phyloP scores from a whole-genome alignment of 2,113 vertebrate genomes.

The Pterocles gutturalis region DNA sequence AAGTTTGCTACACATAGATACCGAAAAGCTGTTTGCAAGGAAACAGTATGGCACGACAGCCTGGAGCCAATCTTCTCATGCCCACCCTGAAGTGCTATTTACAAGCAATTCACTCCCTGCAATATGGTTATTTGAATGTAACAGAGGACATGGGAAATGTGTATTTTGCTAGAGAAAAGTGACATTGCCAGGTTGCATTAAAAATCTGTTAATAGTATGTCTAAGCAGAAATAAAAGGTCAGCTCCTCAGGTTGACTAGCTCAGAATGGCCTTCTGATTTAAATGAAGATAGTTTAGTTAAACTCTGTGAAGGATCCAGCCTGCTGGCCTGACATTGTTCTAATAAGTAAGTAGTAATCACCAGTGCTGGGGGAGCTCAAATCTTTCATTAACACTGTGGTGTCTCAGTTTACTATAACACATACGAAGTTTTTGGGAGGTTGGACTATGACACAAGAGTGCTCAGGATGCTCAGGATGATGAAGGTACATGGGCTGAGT shows the following conservation, averaged over 20 bases:
- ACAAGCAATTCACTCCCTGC: constrained; percentile 74
- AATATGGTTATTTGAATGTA: constrained; percentile 68
- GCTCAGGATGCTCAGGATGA: background rate
- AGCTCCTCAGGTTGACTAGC: background rate
- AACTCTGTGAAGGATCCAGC: background rate
- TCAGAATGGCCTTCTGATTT: background rate
- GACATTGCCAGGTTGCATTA: background rate
- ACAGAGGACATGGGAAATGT: constrained; percentile 37
- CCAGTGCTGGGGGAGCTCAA: background rate
- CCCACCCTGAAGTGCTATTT: constrained; percentile 68
- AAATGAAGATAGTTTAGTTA: background rate
- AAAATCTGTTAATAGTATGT: constrained; percentile 7
- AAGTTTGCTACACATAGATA: constrained; percentile 14
- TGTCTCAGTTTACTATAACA: background rate
- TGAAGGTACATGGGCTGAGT: background rate
- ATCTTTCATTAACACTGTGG: background rate
- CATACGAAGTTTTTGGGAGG: background rate
- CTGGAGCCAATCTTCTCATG: constrained; percentile 53
- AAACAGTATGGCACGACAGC: constrained; percentile 53
- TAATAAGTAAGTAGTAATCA: background rate
- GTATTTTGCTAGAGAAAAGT: constrained; percentile 22
- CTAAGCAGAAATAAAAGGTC: background rate
- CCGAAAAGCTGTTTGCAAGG: constrained; percentile 58
- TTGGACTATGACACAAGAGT: background rate
- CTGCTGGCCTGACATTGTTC: background rate